Evolutionary conservation across 2,113 vertebrate species (phyloP), one percentile per base, ranked within the genome.

Genomic region (Trematocara unimaculatum): DNA sequence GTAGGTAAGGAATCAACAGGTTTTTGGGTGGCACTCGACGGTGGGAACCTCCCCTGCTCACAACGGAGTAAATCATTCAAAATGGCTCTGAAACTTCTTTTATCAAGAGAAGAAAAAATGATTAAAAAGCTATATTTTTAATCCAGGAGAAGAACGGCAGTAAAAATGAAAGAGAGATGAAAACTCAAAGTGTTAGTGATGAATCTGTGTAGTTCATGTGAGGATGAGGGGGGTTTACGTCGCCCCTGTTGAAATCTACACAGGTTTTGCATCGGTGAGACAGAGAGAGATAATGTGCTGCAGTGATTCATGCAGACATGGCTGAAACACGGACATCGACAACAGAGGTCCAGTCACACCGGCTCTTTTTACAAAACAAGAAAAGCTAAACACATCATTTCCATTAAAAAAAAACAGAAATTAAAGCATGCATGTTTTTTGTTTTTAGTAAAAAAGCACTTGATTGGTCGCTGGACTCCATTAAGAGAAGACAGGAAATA

Each of bases 41-140:
- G 2, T 45, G 40, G 40, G 2, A n/a, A 5, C 15, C 23, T 31
- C 0, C 26, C 0, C 42, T 1, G 23, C 42, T 26, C 70, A 74
- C 23, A 0, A 10, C 3, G 0, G 23, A 47, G 8, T 18, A 29
- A 11, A 74, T 29, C 26, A 26, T 29, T 74, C 4, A 26, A 72
- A 72, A 1, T 17, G 20, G 40, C 40, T 26, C 40, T 11, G 14
- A 20, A 67, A 67, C 62, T 40, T 67, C 2, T 40, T 67, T 67
- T 67, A 38, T 45, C 8, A 26, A 26, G 40, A 17, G 5, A 72
- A 72, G 67, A 11, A 77, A 74, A 77, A 3, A 29, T 12, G 0
- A 64, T 38, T 64, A 5, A 47, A 49, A 49, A 49, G 23, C 0
- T 29, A 29, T 29, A 29, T 18, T 29, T 74, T 77, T 77, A 77